Evolutionary conservation across 1,140 invertebrate genomes (phyloP), one percentile per base, ranked within the genome.

Genomic region (Drosophila kurseongensis): DNA sequence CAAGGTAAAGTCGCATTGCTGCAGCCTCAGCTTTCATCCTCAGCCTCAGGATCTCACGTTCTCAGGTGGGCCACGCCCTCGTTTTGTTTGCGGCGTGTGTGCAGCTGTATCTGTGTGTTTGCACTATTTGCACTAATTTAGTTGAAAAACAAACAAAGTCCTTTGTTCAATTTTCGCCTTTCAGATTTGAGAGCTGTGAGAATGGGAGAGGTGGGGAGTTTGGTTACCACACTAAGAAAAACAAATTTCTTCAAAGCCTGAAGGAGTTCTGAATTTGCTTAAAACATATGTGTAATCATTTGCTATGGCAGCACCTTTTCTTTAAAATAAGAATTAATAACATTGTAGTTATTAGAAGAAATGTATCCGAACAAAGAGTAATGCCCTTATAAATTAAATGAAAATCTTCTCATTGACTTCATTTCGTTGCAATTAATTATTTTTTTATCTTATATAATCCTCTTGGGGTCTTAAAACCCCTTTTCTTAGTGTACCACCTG

Each of bases 91-190:
- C 45, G 60, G 41, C 13, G 27, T 14, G 27, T 51, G 35, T 51
- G 44, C 54, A n/a, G 57, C 52, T 58, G 57, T 56, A 40, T 68
- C 36, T 75, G 60, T 67, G 61, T 88, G 65, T 76, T 59, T 62
- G 68, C 80, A 89, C 84, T 90, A 86, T 85, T 90, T 90, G 86
- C 81, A 90, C 86, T 90, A 90, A 90, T 90, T 90, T 90, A 90
- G 85, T 90, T 57, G 82, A 90, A 90, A 68, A 90, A 90, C 85
- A 90, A 90, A 90, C 86, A 82, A 90, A 76, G 78, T 82, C 86
- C 68, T 90, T 90, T 90, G 81, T 90, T 90, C 75, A 90, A 90
- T 90, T 90, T 90, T 80, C 75, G 81, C 78, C 86, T 86, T 85
- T 78, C 68, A 75, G 73, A 82, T 79, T 89, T 66, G 29, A 5